Evolutionary conservation across 1,140 invertebrate species (phyloP).

Genomic region (Drosophila pseudoananassae): DNA sequence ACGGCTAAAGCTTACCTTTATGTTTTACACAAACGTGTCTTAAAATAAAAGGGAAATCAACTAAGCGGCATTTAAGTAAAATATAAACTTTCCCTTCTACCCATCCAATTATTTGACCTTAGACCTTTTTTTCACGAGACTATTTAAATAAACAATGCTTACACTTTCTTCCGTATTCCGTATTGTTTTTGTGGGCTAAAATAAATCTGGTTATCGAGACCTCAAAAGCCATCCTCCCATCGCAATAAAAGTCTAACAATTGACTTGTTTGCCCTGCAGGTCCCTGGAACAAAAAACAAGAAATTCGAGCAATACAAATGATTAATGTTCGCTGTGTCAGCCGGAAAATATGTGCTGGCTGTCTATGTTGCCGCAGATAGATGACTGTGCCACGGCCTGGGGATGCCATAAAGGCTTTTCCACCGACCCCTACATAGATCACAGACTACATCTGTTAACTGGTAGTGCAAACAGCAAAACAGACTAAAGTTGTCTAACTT

Average conservation of each 20-base stretch:
- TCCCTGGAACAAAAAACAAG: slow-evolving; percentile 12
- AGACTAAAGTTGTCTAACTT: slow-evolving; percentile 67
- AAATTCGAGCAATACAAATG: slow-evolving; percentile 59
- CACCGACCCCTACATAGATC: slow-evolving; percentile 8
- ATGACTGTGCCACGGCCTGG: slow-evolving; percentile 20
- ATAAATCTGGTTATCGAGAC: slow-evolving; percentile 27
- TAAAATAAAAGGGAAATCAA: no score
- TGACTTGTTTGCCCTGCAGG: slow-evolving; percentile 66
- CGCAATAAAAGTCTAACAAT: slow-evolving; percentile 36
- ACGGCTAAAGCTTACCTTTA: background rate
- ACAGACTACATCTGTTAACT: slow-evolving; percentile 21
- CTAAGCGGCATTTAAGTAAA: no score
- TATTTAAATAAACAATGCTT: slow-evolving; percentile 5
- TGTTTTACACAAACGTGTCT: background rate
- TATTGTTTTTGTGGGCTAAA: background rate
- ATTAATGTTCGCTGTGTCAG: slow-evolving; percentile 77
- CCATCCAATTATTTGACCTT: background rate
- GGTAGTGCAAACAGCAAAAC: slow-evolving; percentile 44
- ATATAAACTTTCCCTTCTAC: background rate
- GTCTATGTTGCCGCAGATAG: slow-evolving; percentile 47
- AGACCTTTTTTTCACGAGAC: background rate
- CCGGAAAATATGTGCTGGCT: slow-evolving; percentile 70
- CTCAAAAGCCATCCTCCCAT: slow-evolving; percentile 10
- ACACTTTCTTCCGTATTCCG: background rate
- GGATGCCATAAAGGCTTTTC: slow-evolving; percentile 39